Evolutionary conservation across 2,797 vertebrate species (phyloP).

Genomic region (Anisognathus igniventris): DNA sequence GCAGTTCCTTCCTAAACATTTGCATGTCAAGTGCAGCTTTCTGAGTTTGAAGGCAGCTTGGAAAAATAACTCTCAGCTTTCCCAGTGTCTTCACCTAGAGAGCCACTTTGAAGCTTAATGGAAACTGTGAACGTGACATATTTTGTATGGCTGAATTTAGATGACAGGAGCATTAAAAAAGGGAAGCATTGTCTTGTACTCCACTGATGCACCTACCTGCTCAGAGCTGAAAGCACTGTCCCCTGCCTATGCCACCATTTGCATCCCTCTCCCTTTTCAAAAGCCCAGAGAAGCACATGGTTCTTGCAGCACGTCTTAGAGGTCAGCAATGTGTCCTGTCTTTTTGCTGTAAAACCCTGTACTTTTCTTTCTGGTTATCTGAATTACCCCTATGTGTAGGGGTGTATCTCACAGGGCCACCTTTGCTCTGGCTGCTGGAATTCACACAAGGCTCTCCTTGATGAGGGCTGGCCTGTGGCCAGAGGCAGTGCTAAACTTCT

Average conservation of each 20-base stretch:
- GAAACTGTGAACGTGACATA: background rate
- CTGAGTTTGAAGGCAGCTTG: background rate
- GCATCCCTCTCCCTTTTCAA: background rate
- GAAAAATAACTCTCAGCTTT: background rate
- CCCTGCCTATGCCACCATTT: background rate
- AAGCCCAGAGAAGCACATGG: background rate
- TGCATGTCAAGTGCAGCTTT: background rate
- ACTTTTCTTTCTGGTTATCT: background rate
- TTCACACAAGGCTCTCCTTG: background rate
- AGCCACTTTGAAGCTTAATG: background rate
- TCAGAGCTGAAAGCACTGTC: background rate
- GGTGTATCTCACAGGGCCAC: background rate
- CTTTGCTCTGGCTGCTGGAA: background rate
- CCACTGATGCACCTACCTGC: background rate
- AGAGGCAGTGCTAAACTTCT: background rate
- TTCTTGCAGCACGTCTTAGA: rapidly evolving
- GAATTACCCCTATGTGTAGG: rapidly evolving
- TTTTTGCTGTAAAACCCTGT: background rate
- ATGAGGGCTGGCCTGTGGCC: rapidly evolving
- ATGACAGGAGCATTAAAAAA: background rate
- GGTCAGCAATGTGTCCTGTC: background rate
- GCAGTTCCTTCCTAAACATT: background rate
- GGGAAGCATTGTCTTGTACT: background rate
- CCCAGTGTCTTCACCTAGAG: background rate
- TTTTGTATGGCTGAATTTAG: background rate